These are phyloP conservation scores for Cavia porcellus DNA, from an alignment of 2,113 vertebrate species.

Conservation along the genomic window DNA sequence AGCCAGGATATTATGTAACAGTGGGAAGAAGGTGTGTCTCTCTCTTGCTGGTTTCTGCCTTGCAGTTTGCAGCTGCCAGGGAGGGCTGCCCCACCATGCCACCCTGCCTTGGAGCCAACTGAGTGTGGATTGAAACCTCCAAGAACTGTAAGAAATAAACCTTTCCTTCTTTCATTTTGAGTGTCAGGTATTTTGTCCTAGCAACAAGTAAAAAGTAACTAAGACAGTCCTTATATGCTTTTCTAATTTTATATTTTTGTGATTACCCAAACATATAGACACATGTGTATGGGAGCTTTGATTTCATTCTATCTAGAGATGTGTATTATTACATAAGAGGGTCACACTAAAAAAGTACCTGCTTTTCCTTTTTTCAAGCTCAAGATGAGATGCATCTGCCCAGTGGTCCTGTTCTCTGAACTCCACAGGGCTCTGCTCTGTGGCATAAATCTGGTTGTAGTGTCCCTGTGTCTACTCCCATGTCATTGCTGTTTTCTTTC, in stretches of 20 bases:
- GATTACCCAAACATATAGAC: not conserved
- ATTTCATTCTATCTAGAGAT: constrained; percentile 29
- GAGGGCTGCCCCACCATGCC: too few relatives aligned
- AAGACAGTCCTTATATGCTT: not conserved
- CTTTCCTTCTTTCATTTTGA: too few relatives aligned
- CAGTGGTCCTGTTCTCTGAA: not conserved
- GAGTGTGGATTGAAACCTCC: too few relatives aligned
- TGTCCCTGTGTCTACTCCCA: not conserved
- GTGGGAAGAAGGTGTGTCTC: too few relatives aligned
- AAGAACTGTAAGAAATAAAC: too few relatives aligned
- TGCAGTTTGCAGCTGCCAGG: too few relatives aligned
- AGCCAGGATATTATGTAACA: too few relatives aligned
- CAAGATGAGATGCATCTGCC: fast-evolving
- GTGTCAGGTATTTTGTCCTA: too few relatives aligned
- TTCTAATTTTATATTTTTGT: not conserved
- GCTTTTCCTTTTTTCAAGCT: not conserved
- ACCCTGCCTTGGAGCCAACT: too few relatives aligned
- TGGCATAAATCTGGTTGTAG: not conserved
- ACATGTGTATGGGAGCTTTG: not conserved
- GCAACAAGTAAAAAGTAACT: too few relatives aligned
- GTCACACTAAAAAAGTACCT: not conserved
- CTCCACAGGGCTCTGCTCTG: not conserved
- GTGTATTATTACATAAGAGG: not conserved
- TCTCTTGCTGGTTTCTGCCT: too few relatives aligned
- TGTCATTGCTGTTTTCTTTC: not conserved